Conservation (phyloP, 2,113 vertebrate genomes). For the Anguilla rostrata region DNA sequence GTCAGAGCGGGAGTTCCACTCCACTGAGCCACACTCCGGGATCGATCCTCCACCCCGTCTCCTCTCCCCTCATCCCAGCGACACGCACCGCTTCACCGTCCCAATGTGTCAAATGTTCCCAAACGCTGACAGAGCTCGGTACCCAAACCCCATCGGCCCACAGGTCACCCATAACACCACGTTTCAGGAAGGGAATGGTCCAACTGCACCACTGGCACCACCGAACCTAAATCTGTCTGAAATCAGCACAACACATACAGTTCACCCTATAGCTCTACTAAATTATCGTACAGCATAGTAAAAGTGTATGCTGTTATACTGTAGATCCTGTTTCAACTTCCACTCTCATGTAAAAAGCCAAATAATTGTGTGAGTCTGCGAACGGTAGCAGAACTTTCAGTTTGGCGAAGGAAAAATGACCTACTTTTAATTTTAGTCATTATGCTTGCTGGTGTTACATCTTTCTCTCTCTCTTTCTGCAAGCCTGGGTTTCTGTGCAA, state of each 20-base stretch:
- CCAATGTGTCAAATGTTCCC: not conserved
- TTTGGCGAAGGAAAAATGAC: conserved; percentile 26
- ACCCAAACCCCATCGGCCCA: not conserved
- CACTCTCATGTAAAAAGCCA: conserved; percentile 11
- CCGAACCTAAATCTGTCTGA: not conserved
- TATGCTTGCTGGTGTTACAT: not conserved
- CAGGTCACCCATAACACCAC: not conserved
- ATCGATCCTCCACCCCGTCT: conserved; percentile 36
- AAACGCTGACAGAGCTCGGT: not conserved
- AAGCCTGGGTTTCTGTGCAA: not conserved
- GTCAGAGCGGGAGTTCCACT: conserved; percentile 38
- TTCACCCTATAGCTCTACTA: not conserved
- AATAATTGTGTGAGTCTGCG: conserved; percentile 27
- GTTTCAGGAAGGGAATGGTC: not conserved
- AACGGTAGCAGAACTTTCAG: conserved; percentile 21
- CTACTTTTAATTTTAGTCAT: conserved; percentile 30
- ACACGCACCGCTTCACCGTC: not conserved
- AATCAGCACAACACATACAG: not conserved
- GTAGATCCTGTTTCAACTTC: not conserved
- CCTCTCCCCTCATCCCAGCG: conserved; percentile 15
- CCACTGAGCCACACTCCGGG: not conserved
- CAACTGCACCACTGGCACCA: not conserved
- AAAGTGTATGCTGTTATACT: not conserved
- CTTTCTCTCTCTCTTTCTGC: not conserved
- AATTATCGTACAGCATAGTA: not conserved